Evolutionary conservation across 2,888 invertebrate species (phyloP).

Genomic region (Hyposoter didymator): DNA sequence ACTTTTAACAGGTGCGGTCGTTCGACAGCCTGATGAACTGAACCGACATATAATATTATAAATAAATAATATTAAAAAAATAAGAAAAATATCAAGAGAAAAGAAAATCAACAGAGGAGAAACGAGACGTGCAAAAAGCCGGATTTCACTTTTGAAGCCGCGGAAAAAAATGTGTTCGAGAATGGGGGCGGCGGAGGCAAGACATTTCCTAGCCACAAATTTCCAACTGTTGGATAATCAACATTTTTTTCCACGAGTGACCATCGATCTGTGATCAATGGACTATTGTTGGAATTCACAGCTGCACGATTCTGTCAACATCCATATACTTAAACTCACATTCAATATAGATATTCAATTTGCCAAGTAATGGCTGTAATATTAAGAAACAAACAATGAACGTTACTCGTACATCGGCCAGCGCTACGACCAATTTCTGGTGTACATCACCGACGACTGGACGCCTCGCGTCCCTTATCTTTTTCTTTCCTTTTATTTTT

Average conservation of each 20-base stretch:
- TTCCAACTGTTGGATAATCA: background rate
- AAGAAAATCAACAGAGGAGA: conserved; percentile 15
- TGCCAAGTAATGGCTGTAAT: conserved; percentile 62
- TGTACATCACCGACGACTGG: conserved; percentile 52
- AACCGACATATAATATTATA: conserved; percentile 47
- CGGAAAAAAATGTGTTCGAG: conserved; percentile 23
- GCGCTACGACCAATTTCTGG: conserved; percentile 59
- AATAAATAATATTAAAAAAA: conserved; percentile 8
- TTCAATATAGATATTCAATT: conserved; percentile 65
- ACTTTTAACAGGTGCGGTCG: conserved; percentile 55
- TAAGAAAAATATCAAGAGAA: background rate
- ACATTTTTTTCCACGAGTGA: background rate
- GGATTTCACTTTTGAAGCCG: conserved; percentile 24
- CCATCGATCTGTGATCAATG: conserved; percentile 5
- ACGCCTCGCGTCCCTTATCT: conserved; percentile 15
- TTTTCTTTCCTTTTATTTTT: background rate
- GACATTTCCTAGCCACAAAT: conserved; percentile 7
- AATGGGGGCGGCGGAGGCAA: background rate
- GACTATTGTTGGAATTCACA: conserved; percentile 40
- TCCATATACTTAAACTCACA: conserved; percentile 67
- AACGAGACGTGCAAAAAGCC: conserved; percentile 32
- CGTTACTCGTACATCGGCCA: conserved; percentile 25
- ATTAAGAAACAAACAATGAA: conserved; percentile 41
- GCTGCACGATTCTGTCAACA: conserved; percentile 48
- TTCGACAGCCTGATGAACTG: conserved; percentile 54